Evolutionary conservation across 1,140 invertebrate species (phyloP).

Genomic region (Temnothorax longispinosus): DNA sequence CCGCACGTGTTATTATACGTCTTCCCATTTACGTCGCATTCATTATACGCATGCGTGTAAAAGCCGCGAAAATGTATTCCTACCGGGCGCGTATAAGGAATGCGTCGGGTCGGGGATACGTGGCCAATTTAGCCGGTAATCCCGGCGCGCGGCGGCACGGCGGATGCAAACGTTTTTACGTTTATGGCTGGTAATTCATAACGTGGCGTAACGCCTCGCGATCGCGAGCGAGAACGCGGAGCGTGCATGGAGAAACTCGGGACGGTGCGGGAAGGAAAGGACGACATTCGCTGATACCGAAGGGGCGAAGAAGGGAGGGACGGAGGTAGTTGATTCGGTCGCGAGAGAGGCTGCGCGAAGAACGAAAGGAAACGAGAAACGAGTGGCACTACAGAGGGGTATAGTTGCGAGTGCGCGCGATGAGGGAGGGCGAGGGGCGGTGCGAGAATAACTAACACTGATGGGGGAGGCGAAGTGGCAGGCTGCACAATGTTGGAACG

Average conservation of each 20-base stretch:
- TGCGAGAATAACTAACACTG: conserved; percentile 71
- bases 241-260: not conserved
- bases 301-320: too few relatives aligned
- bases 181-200: conserved; percentile 65
- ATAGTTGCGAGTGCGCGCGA: not conserved
- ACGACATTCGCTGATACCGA: not conserved
- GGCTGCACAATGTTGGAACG: conserved; percentile 70
- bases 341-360: not conserved
- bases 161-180: conserved; percentile 57
- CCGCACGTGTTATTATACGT: conserved; percentile 29
- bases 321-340: not conserved
- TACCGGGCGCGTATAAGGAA: conserved; percentile 35
- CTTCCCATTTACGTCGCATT: conserved; percentile 52
- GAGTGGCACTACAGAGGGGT: conserved; percentile 11
- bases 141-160: not conserved
- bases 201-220: conserved; percentile 22
- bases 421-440: not conserved
- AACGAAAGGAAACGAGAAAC: conserved; percentile 33
- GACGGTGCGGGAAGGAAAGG: not conserved
- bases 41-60: conserved; percentile 47
- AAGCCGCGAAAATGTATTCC: conserved; percentile 45
- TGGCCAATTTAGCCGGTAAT: conserved; percentile 44
- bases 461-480: conserved; percentile 57
- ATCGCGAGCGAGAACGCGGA: conserved; percentile 6
- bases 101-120: conserved; percentile 2